Evolutionary conservation across 2,888 invertebrate genomes (phyloP), one percentile per base, ranked within the genome.

Genomic region (Sipunculus nudus): DNA sequence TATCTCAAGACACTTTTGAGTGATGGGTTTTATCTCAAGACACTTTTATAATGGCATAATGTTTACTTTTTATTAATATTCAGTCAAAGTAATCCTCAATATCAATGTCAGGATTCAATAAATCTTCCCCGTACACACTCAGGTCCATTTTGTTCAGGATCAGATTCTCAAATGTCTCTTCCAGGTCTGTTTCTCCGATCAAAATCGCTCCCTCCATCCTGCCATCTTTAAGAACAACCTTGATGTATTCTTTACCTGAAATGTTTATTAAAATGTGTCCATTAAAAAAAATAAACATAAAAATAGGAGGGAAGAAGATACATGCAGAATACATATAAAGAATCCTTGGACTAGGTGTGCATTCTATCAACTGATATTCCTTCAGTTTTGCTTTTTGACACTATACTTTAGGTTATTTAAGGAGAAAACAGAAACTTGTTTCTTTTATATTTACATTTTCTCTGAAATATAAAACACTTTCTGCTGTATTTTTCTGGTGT

Each of bases 51-150:
- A n/a, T n/a, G n/a, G n/a, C n/a, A n/a, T n/a, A n/a, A n/a, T n/a
- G n/a, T n/a, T n/a, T n/a, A n/a, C n/a, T n/a, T n/a, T n/a, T n/a
- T n/a, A n/a, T n/a, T n/a, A n/a, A n/a, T n/a, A 45, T 19, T 57
- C 54, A 68, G 41, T 99, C 99, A 89, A 99, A 99, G 86, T 95
- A 99, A 86, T 99, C 99, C 84, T 98, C 98, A 77, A 99, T 93
- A 82, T 99, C 98, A 78, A 99, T 92, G 80, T 93, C 89, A 23
- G 97, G 96, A 87, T 99, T 91, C 8, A 99, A 87, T 72, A 99
- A 89, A 83, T 96, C 92, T 82, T 96, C 94, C 57, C 94, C 96
- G 83, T 91, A 92, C 10, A 89, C 87, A 56, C 90, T 90, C 60
- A 99, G 86, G 86, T 98, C 96, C 61, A 95, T 88, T 81, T 95